Conservation (phyloP, 2,113 vertebrate genomes). For the Zosterops lateralis region DNA sequence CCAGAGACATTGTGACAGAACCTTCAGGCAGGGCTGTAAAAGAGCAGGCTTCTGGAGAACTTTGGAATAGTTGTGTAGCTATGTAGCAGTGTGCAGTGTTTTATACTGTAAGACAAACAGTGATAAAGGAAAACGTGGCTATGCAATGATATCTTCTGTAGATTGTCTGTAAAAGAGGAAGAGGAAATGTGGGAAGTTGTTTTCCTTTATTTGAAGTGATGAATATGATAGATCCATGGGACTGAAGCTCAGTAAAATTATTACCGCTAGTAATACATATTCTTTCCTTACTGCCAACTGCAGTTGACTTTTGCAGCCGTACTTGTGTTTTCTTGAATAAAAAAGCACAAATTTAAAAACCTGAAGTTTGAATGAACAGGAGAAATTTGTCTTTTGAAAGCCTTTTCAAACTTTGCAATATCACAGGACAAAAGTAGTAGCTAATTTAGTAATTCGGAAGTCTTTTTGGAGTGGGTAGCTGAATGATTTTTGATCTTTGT, state of each 20-base stretch:
- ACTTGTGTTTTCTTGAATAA: not conserved
- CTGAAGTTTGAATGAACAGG: not conserved
- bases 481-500: not conserved
- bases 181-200: not conserved
- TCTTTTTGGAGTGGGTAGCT: not conserved
- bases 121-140: not conserved
- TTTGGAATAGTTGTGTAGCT: not conserved
- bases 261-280: not conserved
- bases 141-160: not conserved
- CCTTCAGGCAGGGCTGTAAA: not conserved
- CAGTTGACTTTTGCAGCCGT: not conserved
- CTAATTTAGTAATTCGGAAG: not conserved
- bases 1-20: fast-evolving
- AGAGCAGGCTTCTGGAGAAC: not conserved
- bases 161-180: not conserved
- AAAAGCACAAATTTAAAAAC: not conserved
- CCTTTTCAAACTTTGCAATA: not conserved
- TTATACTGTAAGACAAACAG: not conserved
- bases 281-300: not conserved
- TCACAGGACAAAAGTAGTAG: not conserved
- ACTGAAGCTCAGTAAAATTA: not conserved
- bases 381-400: not conserved
- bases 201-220: not conserved
- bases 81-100: not conserved
- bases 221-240: not conserved